A percentile compares a stretch with the other conserved stretches of the same genome.
phyloP scores from a whole-genome alignment of 2,113 vertebrate species.

The Leptodactylus fuscus region DNA sequence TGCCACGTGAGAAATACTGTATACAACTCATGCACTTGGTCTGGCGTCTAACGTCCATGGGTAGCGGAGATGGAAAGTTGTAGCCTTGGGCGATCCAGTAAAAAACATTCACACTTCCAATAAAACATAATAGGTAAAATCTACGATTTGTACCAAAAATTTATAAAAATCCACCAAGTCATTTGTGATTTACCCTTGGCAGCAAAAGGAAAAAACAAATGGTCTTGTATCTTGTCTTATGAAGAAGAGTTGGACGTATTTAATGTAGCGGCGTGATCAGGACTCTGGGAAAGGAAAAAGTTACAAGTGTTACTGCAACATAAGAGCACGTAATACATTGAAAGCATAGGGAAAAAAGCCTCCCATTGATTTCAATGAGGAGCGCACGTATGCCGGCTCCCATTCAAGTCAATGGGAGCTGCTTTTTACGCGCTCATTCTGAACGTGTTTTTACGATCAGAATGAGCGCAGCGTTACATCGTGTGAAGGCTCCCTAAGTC shows the following conservation, averaged over 20 bases:
- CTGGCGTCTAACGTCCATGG: background rate
- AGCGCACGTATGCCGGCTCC: no score
- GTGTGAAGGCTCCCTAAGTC: no score
- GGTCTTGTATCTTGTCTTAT: background rate
- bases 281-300: constrained; percentile 33
- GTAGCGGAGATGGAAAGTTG: background rate
- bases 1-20: background rate
- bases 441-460: no score
- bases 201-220: background rate
- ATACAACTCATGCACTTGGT: background rate
- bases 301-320: background rate
- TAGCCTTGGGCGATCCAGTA: background rate
- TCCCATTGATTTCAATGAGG: no score
- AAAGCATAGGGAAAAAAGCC: no score
- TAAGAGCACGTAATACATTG: no score
- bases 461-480: no score
- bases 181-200: background rate
- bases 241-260: constrained; percentile 35
- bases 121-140: background rate
- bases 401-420: no score
- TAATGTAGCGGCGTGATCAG: constrained; percentile 32
- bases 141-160: background rate
- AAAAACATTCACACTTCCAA: background rate
- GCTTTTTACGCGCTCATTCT: no score
- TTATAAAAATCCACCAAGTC: background rate